Conservation (phyloP, 2,797 vertebrate species). For the Petrocephalus schoutedeni region DNA sequence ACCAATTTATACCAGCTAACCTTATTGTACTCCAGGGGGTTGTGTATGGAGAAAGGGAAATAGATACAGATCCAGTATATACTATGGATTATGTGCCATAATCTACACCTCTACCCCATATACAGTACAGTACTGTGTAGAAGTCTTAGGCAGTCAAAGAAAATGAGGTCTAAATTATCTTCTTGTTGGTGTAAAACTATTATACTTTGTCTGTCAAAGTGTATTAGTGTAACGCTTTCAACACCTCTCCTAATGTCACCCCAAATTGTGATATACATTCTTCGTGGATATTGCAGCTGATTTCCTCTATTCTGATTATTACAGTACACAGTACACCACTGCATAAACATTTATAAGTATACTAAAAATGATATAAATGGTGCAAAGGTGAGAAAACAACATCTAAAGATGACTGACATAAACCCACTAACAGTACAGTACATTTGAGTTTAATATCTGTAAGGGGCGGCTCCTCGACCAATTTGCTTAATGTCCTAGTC, state of each 20-base stretch:
- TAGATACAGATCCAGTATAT: background rate
- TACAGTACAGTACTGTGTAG: background rate
- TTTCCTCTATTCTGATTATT: too few species aligned
- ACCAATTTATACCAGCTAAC: background rate
- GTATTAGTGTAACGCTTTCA: background rate
- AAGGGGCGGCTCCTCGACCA: too few species aligned
- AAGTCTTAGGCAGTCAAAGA: background rate
- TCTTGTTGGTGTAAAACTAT: background rate
- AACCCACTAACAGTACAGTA: too few species aligned
- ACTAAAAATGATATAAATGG: too few species aligned
- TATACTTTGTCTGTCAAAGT: background rate
- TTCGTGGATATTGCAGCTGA: too few species aligned
- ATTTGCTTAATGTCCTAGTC: too few species aligned
- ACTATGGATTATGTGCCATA: background rate
- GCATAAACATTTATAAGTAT: too few species aligned
- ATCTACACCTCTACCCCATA: background rate
- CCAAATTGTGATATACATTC: too few species aligned
- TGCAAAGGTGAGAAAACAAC: too few species aligned
- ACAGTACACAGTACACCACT: too few species aligned
- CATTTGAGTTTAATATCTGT: too few species aligned
- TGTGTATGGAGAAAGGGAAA: background rate
- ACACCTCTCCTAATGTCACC: background rate
- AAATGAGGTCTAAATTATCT: background rate
- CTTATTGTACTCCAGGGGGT: background rate
- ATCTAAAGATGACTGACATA: too few species aligned